A percentile compares a stretch with the other conserved stretches of the same genome.
phyloP scores from a whole-genome alignment of 2,797 vertebrate genomes.

The Astyanax mexicanus region DNA sequence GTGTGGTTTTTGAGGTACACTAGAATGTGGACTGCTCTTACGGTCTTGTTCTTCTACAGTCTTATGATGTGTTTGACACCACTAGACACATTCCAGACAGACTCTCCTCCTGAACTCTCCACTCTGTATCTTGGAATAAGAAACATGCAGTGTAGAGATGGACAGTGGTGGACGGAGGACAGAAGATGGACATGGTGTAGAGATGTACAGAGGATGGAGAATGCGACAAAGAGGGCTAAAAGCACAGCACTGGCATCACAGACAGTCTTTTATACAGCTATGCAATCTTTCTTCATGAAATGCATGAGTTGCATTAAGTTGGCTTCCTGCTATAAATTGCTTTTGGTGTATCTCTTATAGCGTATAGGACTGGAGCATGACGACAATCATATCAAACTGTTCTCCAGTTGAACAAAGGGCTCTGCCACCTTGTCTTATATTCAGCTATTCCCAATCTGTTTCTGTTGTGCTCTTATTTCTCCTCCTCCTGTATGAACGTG shows the following conservation, averaged over 20 bases:
- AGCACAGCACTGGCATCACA: constrained; percentile 68
- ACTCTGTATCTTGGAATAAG: constrained; percentile 33
- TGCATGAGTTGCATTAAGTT: constrained; percentile 75
- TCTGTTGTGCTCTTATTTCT: constrained; percentile 59
- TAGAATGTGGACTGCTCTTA: constrained; percentile 22
- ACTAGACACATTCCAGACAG: constrained; percentile 45
- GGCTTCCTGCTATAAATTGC: constrained; percentile 52
- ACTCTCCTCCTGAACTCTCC: constrained; percentile 56
- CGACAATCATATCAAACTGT: constrained; percentile 82
- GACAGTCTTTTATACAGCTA: constrained; percentile 80
- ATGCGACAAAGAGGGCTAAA: constrained; percentile 59
- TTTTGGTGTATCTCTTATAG: constrained; percentile 66
- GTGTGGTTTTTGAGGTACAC: constrained; percentile 25
- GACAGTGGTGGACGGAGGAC: constrained; percentile 29
- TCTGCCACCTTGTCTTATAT: constrained; percentile 74
- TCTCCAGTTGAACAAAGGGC: constrained; percentile 82
- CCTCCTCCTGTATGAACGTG: constrained; percentile 62
- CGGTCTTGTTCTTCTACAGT: constrained; percentile 39
- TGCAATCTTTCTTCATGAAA: constrained; percentile 81
- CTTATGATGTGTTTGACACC: constrained; percentile 56
- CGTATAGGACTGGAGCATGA: constrained; percentile 73
- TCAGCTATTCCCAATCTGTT: constrained; percentile 65
- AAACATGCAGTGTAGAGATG: constrained; percentile 18
- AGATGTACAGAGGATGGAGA: constrained; percentile 32
- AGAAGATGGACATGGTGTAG: neutral